A percentile compares a stretch with the other conserved stretches of the same genome.
Conservation (phyloP, 2,888 invertebrate genomes). For the Heteropelma amictum region DNA sequence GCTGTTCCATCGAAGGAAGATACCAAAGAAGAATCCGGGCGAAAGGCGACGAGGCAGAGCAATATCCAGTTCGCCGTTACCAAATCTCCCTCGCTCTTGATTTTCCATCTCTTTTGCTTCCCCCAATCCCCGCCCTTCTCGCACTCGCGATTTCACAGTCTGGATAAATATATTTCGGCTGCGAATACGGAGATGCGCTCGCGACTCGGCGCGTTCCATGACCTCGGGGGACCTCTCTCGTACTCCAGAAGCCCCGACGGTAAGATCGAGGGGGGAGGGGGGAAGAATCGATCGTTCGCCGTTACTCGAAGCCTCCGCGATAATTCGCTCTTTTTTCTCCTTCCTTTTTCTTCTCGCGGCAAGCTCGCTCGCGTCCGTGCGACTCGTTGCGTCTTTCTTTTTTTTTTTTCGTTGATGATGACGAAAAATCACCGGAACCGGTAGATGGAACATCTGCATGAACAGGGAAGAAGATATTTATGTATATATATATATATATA, state of each 20-base stretch:
- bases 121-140: not conserved
- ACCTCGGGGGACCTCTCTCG: constrained; percentile 44
- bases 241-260: constrained; percentile 40
- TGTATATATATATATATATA: no score
- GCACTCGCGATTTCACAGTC: constrained; percentile 23
- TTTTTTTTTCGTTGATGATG: not conserved
- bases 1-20: constrained; percentile 36
- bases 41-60: constrained; percentile 25
- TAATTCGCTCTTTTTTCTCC: not conserved
- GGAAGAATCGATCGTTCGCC: constrained; percentile 54
- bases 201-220: constrained; percentile 32
- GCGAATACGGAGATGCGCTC: constrained; percentile 28
- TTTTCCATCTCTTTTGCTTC: not conserved
- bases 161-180: constrained; percentile 49
- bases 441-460: constrained; percentile 36
- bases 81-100: constrained; percentile 31
- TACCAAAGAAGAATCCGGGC: constrained; percentile 45
- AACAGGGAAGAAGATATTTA: not conserved
- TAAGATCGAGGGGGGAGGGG: constrained; percentile 51
- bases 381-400: not conserved
- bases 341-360: not conserved
- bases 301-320: constrained; percentile 32
- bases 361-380: no score
- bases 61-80: constrained; percentile 46
- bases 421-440: constrained; percentile 18